A percentile compares a stretch with the other conserved stretches of the same genome.
Conservation (phyloP, 2,113 vertebrate genomes). For the Chelonoidis abingdonii region DNA sequence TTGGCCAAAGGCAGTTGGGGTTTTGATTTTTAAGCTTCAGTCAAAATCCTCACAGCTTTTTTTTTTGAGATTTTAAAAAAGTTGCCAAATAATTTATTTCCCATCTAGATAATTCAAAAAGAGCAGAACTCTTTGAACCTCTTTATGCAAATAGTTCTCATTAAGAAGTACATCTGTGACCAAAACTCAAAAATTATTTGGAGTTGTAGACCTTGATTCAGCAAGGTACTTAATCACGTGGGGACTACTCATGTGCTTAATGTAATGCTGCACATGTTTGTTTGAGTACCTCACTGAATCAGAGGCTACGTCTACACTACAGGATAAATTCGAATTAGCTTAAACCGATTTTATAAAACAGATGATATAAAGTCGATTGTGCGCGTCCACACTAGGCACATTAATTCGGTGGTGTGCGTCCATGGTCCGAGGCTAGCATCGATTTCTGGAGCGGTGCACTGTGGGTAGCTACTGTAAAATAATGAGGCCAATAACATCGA, state of each 20-base stretch:
- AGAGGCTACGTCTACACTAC: too few relatives aligned
- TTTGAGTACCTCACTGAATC: not conserved
- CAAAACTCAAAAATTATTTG: constrained; percentile 15
- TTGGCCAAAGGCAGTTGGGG: not conserved
- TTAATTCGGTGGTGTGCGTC: too few relatives aligned
- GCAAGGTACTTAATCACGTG: not conserved
- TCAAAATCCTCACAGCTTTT: not conserved
- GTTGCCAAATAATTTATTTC: not conserved
- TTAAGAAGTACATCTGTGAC: constrained; percentile 21
- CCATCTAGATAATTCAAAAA: not conserved
- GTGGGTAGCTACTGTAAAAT: too few relatives aligned
- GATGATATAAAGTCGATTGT: too few relatives aligned
- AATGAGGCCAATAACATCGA: too few relatives aligned
- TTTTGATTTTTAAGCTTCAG: not conserved
- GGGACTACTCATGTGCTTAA: not conserved
- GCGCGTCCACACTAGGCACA: too few relatives aligned
- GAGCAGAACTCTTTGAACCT: not conserved
- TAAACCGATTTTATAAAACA: too few relatives aligned
- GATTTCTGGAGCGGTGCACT: too few relatives aligned
- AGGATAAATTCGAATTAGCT: too few relatives aligned
- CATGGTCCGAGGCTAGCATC: too few relatives aligned
- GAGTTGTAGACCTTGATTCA: constrained; percentile 33
- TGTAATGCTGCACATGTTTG: not conserved
- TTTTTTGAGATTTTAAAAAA: not conserved
- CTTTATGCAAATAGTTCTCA: constrained; percentile 17